Evolutionary conservation across 2,888 invertebrate genomes (phyloP).

Genomic region (Petrophora chlorosata): DNA sequence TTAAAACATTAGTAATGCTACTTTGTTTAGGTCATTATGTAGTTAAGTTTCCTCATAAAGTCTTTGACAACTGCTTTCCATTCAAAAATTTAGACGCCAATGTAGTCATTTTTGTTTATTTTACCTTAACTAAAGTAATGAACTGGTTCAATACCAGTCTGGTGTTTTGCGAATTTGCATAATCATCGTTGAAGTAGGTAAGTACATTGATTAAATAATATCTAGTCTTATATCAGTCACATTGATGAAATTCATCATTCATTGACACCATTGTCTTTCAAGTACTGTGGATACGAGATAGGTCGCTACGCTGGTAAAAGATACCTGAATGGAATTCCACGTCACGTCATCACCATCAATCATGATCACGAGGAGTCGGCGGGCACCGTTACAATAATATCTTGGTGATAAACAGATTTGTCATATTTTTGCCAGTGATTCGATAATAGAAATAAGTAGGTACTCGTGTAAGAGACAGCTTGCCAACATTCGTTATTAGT

Average conservation of each 20-base stretch:
- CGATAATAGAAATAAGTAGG: constrained; percentile 7
- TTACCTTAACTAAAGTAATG: no score
- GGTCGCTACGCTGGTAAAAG: no score
- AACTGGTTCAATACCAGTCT: no score
- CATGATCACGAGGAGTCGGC: constrained; percentile 32
- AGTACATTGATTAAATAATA: no score
- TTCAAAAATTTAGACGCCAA: constrained; percentile 2
- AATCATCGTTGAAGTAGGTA: no score
- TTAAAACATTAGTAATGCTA: not conserved
- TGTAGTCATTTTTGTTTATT: not conserved
- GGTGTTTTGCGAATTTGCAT: no score
- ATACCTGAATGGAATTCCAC: constrained; percentile 22
- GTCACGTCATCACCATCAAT: constrained; percentile 31
- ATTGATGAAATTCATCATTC: no score
- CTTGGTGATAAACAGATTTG: constrained; percentile 33
- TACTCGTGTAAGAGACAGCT: constrained; percentile 7
- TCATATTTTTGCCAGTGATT: constrained; percentile 25
- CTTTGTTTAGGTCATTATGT: no score
- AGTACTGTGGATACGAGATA: no score
- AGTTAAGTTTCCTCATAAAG: not conserved
- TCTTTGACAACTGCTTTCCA: not conserved
- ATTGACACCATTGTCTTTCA: no score
- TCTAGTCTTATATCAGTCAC: no score
- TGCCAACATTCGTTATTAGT: constrained; percentile 8
- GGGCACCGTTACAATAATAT: constrained; percentile 26